Conservation (phyloP, 2,888 invertebrate species). For the Hipparchia sbordonii region DNA sequence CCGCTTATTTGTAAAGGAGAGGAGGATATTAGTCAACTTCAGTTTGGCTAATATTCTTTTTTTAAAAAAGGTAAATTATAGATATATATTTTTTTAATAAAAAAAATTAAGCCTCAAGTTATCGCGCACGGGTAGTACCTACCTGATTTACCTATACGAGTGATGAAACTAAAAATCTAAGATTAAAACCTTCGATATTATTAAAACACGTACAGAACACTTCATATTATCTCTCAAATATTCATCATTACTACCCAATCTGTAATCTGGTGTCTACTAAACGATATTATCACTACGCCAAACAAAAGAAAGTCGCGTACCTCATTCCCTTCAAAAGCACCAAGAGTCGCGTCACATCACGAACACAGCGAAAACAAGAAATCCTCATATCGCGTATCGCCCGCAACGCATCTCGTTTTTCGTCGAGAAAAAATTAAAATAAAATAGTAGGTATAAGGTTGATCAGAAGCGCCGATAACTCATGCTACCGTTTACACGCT, state of each 20-base stretch:
- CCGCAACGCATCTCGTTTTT: constrained; percentile 64
- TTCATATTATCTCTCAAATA: neutral
- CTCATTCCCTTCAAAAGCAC: constrained; percentile 43
- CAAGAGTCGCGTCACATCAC: constrained; percentile 43
- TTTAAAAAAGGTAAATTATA: no score
- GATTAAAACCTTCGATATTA: no score
- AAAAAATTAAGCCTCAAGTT: no score
- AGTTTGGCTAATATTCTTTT: no score
- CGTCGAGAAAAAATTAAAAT: constrained; percentile 57
- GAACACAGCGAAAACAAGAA: constrained; percentile 53
- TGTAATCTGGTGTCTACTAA: constrained; percentile 1
- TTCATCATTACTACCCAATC: neutral
- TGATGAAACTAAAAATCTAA: no score
- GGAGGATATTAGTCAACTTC: no score
- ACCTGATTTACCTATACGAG: no score
- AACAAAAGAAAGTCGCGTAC: constrained; percentile 14
- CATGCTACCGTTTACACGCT: constrained; percentile 79
- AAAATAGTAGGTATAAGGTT: constrained; percentile 63
- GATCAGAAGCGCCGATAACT: constrained; percentile 78
- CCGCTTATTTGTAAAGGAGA: no score
- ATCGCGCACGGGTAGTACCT: no score
- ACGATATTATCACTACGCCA: constrained; percentile 11
- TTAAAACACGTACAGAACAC: no score
- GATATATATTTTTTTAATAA: no score
- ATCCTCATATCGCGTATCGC: constrained; percentile 65